Base-by-base conservation (phyloP, 2,888 invertebrate species). In the Drosophila quinaria region DNA sequence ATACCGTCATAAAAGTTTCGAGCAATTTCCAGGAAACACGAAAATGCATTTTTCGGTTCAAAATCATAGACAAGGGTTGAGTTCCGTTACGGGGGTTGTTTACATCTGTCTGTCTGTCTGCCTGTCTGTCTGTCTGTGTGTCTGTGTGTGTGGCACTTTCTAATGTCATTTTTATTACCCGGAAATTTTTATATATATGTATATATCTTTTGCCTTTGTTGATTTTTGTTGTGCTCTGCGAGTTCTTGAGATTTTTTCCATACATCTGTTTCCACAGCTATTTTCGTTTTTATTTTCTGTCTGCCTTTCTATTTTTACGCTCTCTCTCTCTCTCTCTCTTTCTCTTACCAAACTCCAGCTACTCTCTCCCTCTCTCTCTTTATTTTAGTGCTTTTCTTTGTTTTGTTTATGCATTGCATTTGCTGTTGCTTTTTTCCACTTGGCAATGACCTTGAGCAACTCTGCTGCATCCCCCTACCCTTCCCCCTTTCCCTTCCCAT, bases 361-460 rank as follows among this genome's bases (percentile, higher is more conserved):
- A 15, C 31, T 52, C 10, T n/a, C 37, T 35, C 31, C 2, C 13
- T 33, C 22, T 19, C 46, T 60, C 17, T n/a, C 19, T 9, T 11
- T 13, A 10, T 39, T 13, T 35, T 17, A 19, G 13, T 29, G 15
- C 13, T 52, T 17, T 17, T n/a, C 19, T 59, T 31, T 51, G 25
- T 44, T 29, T 31, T 42, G 42, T n/a, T 52, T 17, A 10, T 41
- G 42, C 52, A 56, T 65, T 71, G 66, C 78, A 71, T 61, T 61
- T 56, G 35, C 52, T 37, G 51, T 42, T 41, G 54, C 54, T 37
- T 41, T 41, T 41, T 41, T 19, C 37, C 60, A 58, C 63, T 81
- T 80, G 81, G 58, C 85, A 87, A 44, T 81, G 83, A 84, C 84
- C 84, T 84, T 84, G 88, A 82, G 61, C 70, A 76, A 49, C 71